Evolutionary conservation across 2,113 vertebrate species (phyloP).

Genomic region (Ivindomyrus marchei): DNA sequence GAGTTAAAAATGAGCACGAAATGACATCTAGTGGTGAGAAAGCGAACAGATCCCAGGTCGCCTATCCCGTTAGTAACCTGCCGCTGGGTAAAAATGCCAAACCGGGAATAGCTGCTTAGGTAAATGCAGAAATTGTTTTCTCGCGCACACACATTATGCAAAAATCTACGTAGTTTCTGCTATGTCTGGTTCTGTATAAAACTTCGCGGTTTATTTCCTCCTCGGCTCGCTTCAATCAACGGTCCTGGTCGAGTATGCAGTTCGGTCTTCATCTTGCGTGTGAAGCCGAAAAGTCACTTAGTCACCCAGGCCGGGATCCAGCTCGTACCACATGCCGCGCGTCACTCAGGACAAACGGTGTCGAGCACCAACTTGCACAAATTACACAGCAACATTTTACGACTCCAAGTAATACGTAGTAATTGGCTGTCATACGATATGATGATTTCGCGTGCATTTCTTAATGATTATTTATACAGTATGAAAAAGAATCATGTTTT

Average conservation of each 20-base stretch:
- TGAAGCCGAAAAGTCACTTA: not conserved
- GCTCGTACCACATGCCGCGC: not conserved
- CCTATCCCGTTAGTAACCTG: not conserved
- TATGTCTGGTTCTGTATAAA: not conserved
- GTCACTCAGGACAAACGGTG: not conserved
- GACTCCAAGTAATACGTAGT: not conserved
- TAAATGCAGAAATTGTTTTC: not conserved
- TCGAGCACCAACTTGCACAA: not conserved
- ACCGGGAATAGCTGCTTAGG: too few relatives aligned
- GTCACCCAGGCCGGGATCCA: not conserved
- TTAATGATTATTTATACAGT: not conserved
- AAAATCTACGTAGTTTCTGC: not conserved
- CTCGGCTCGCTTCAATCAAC: not conserved
- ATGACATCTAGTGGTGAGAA: slow-evolving; percentile 6
- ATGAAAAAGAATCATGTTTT: not conserved
- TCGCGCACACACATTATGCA: not conserved
- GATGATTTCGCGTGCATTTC: not conserved
- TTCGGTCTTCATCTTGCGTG: not conserved
- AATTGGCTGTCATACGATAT: not conserved
- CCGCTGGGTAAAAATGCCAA: not conserved
- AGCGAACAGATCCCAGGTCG: not conserved
- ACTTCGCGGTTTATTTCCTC: not conserved
- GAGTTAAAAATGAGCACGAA: not conserved
- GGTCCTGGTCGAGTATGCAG: not conserved
- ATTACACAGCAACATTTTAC: not conserved